Conservation (phyloP, 2,888 invertebrate genomes). For the Protodeltote pygarga region DNA sequence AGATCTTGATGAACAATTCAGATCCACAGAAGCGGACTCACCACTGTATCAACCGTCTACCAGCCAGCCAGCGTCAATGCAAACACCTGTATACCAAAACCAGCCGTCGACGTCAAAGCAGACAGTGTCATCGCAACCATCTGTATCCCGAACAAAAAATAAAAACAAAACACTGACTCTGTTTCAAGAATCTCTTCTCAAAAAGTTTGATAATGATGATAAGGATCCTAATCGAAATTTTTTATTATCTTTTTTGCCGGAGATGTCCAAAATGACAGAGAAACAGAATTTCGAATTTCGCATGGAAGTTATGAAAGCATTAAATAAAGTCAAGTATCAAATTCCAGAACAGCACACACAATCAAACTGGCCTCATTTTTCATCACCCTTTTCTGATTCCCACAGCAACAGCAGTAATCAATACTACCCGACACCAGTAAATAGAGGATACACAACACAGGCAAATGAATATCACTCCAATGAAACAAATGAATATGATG, state of each 20-base stretch:
- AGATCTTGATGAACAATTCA: conserved; percentile 9
- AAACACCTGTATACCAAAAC: conserved; percentile 11
- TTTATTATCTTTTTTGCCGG: conserved; percentile 23
- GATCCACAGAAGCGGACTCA: conserved; percentile 13
- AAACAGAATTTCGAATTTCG: conserved; percentile 17
- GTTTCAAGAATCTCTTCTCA: conserved; percentile 31
- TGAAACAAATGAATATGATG: conserved; percentile 12
- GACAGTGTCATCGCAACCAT: conserved; percentile 23
- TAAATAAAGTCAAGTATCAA: conserved; percentile 26
- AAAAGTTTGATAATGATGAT: conserved; percentile 17
- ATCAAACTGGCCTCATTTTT: conserved; percentile 12
- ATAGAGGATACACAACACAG: conserved; percentile 14
- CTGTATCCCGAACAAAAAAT: conserved; percentile 22
- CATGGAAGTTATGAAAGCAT: conserved; percentile 23
- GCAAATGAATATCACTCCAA: conserved; percentile 14
- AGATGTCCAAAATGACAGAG: conserved; percentile 20
- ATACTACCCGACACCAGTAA: conserved; percentile 12
- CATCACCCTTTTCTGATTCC: conserved; percentile 14
- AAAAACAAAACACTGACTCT: conserved; percentile 20
- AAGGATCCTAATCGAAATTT: conserved; percentile 21
- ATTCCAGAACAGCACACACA: conserved; percentile 17
- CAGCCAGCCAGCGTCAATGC: conserved; percentile 6
- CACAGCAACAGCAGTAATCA: conserved; percentile 13
- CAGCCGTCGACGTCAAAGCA: conserved; percentile 16
- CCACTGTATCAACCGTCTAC: conserved; percentile 11